Conservation (phyloP, 2,113 vertebrate genomes). For the Pseudonaja textilis region DNA sequence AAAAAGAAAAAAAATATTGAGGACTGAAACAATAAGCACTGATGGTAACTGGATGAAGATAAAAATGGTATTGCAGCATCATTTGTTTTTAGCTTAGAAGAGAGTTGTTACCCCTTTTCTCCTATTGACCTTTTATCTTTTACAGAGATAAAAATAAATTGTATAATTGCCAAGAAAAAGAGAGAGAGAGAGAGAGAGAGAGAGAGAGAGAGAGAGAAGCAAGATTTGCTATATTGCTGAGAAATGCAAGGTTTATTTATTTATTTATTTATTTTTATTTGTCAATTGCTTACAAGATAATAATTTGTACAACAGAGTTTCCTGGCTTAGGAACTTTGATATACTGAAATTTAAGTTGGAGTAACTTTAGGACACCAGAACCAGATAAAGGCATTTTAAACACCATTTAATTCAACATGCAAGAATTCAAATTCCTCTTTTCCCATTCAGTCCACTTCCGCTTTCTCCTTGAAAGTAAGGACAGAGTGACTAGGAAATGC, state of each 20-base stretch:
- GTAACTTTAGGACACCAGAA: not conserved
- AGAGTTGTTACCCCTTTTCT: not conserved
- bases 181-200: not conserved
- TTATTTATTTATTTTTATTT: not conserved
- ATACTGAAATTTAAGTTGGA: not conserved
- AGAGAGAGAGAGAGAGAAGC: not conserved
- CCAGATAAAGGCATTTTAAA: not conserved
- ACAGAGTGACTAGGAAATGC: not conserved
- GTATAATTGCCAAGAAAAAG: not conserved
- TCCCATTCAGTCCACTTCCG: not conserved
- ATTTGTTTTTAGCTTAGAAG: not conserved
- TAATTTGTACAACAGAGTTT: not conserved
- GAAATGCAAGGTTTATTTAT: not conserved
- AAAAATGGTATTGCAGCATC: not conserved
- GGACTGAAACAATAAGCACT: conserved; percentile 18
- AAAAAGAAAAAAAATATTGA: conserved; percentile 44
- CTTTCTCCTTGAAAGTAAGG: not conserved
- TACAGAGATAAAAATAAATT: not conserved
- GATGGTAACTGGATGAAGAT: not conserved
- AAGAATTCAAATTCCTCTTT: not conserved
- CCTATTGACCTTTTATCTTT: not conserved
- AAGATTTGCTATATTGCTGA: not conserved
- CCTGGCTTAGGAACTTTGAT: not conserved
- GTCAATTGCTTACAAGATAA: too few species aligned
- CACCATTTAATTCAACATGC: not conserved